Conservation (phyloP, 1,140 invertebrate genomes). For the Brachystomella parvula region DNA sequence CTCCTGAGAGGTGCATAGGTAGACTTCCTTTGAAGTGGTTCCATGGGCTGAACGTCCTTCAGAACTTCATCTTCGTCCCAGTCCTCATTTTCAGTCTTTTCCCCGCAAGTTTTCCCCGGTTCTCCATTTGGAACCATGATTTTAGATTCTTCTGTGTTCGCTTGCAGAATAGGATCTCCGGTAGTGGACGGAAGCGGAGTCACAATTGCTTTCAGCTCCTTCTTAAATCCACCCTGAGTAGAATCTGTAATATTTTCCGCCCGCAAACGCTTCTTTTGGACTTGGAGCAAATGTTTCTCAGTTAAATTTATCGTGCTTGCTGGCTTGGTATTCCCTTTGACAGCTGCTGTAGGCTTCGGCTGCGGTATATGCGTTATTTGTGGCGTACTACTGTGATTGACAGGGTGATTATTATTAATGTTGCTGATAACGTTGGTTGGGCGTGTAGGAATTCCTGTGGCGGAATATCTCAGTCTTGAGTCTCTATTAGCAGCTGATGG, state of each 20-base stretch:
- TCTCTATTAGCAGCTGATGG: conserved; percentile 14
- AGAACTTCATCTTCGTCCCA: conserved; percentile 67
- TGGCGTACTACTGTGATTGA: background rate
- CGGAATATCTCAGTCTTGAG: conserved; percentile 24
- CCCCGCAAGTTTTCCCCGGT: background rate
- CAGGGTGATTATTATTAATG: background rate
- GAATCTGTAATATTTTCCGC: background rate
- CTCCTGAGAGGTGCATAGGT: conserved; percentile 56
- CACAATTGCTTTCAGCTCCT: conserved; percentile 3
- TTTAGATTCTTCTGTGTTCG: no score
- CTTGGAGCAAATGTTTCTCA: background rate
- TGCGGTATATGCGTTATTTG: background rate
- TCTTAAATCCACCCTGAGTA: background rate
- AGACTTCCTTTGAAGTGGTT: conserved; percentile 54
- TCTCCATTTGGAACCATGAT: no score
- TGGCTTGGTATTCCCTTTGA: conserved; percentile 63
- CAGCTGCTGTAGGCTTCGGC: conserved; percentile 79
- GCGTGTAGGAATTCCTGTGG: conserved; percentile 34
- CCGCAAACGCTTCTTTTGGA: background rate
- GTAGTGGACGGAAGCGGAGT: background rate
- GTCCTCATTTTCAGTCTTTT: conserved; percentile 38
- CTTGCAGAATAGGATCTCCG: no score
- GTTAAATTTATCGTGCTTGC: conserved; percentile 40
- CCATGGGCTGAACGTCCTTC: conserved; percentile 84
- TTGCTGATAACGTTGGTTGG: background rate